Evolutionary conservation across 2,113 vertebrate genomes (phyloP).

Genomic region (Enhydra lutris): DNA sequence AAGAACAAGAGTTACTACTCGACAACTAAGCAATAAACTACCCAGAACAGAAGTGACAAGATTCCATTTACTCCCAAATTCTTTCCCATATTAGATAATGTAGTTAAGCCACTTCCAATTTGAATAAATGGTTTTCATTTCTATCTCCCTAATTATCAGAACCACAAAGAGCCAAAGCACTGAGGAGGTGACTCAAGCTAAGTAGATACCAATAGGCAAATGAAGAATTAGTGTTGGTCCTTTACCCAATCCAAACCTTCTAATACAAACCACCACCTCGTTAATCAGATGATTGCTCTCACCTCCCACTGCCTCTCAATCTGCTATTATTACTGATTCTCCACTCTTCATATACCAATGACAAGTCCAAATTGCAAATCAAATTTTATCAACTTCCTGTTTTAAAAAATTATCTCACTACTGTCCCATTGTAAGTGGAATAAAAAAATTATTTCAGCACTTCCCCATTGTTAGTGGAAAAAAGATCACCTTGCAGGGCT

Average conservation of each 20-base stretch:
- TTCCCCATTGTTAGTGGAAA: neutral
- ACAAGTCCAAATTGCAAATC: neutral
- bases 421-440: neutral
- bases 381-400: neutral
- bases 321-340: neutral
- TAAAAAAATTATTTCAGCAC: neutral
- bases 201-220: neutral
- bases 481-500: neutral
- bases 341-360: neutral
- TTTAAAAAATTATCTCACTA: neutral
- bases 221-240: neutral
- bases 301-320: neutral
- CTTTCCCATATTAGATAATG: neutral
- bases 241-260: neutral
- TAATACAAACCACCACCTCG: neutral
- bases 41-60: neutral
- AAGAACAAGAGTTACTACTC: neutral
- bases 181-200: neutral
- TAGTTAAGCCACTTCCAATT: neutral
- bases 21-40: neutral
- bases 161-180: neutral
- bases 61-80: neutral
- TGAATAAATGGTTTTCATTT: slow-evolving; percentile 2
- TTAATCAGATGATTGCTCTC: neutral
- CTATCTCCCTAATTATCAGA: neutral